These are phyloP conservation scores for Pipistrellus nathusii DNA, from an alignment of 2,797 vertebrate genomes.

Conservation along the genomic window DNA sequence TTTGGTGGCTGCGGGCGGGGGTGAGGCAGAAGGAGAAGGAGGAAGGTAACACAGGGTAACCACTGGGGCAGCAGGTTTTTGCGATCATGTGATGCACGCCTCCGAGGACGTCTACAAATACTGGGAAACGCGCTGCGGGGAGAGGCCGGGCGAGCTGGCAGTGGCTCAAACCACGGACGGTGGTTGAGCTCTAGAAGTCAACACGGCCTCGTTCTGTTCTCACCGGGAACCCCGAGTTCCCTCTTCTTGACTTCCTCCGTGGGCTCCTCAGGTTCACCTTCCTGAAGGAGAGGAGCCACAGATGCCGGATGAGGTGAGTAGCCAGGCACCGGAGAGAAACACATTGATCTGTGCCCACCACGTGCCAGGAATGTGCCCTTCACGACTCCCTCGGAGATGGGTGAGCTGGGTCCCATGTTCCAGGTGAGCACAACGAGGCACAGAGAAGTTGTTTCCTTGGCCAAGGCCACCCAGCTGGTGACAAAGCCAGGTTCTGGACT, in stretches of 20 bases:
- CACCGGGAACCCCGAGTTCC: too few species aligned
- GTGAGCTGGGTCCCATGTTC: neutral
- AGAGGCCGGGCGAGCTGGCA: neutral
- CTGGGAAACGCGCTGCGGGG: neutral
- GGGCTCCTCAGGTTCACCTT: neutral
- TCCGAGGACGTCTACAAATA: neutral
- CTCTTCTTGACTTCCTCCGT: neutral
- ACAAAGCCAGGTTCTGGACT: neutral
- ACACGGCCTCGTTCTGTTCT: neutral
- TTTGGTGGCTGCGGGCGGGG: neutral
- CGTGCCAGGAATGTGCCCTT: neutral
- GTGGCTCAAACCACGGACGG: neutral
- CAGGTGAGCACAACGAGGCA: neutral
- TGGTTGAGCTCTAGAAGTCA: neutral
- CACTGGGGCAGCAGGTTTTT: accelerated
- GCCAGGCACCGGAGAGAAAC: neutral
- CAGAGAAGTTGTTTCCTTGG: neutral
- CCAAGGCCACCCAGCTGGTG: neutral
- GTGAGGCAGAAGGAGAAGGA: neutral
- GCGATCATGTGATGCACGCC: neutral
- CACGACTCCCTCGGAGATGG: neutral
- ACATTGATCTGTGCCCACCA: too few species aligned
- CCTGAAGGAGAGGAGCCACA: neutral
- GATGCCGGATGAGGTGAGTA: neutral
- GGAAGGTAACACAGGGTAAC: neutral